These are phyloP conservation scores for Exephanes ischioxanthus DNA, from an alignment of 2,888 invertebrate species.

Conservation along the genomic window DNA sequence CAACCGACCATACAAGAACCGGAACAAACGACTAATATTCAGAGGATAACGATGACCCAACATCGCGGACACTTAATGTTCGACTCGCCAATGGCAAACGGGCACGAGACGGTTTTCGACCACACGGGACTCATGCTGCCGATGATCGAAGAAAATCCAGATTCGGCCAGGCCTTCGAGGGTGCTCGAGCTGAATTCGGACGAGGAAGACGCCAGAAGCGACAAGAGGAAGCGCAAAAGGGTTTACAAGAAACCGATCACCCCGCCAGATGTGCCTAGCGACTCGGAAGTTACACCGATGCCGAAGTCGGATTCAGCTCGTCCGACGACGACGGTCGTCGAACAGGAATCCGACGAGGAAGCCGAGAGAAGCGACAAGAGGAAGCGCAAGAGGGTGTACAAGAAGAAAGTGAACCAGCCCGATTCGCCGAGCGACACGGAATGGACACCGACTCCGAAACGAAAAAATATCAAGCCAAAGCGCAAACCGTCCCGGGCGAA, in stretches of 20 bases:
- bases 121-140: conserved; percentile 35
- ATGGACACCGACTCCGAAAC: conserved; percentile 36
- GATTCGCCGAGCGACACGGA: conserved; percentile 64
- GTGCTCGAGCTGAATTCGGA: conserved; percentile 31
- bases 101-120: conserved; percentile 26
- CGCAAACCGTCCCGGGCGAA: conserved; percentile 63
- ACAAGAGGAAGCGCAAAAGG: conserved; percentile 26
- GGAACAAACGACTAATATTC: conserved; percentile 74
- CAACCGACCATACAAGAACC: conserved; percentile 67
- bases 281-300: conserved; percentile 54
- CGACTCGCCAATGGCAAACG: background rate
- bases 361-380: background rate
- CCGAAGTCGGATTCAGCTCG: conserved; percentile 22
- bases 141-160: conserved; percentile 17
- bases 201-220: background rate
- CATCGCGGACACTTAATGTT: conserved; percentile 15
- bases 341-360: conserved; percentile 39
- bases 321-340: conserved; percentile 7
- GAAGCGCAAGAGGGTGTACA: conserved; percentile 28
- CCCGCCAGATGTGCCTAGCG: conserved; percentile 35
- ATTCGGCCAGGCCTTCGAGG: background rate
- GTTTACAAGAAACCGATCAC: background rate
- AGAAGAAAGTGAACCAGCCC: background rate
- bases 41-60: conserved; percentile 41
- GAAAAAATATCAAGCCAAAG: conserved; percentile 57